These are phyloP conservation scores for Dasyurus viverrinus DNA, from an alignment of 2,113 vertebrate genomes.

Conservation along the genomic window DNA sequence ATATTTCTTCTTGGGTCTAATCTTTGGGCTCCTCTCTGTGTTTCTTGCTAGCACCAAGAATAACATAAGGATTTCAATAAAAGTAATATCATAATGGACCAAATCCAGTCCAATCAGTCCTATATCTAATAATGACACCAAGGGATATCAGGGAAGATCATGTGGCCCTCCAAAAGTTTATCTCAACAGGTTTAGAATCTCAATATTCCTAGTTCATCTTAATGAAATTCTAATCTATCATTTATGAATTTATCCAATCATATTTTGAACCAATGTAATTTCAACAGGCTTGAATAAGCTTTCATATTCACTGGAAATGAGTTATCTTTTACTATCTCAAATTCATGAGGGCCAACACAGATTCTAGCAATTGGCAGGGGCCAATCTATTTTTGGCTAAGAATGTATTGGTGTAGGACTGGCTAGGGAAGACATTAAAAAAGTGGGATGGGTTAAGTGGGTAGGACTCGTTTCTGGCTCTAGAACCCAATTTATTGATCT, in stretches of 20 bases:
- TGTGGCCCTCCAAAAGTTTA: neutral
- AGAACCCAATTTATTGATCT: neutral
- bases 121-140: neutral
- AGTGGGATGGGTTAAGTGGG: neutral
- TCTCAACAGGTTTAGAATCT: neutral
- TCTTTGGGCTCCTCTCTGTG: constrained; percentile 1
- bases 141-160: neutral
- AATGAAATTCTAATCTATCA: neutral
- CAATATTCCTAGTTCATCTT: neutral
- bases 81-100: neutral
- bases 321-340: neutral
- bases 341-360: neutral
- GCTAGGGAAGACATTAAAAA: neutral
- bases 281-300: neutral
- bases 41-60: neutral
- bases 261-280: neutral
- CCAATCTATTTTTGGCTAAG: neutral
- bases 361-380: neutral
- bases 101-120: neutral
- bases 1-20: neutral
- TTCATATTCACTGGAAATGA: neutral
- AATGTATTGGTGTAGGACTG: neutral
- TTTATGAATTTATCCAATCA: neutral
- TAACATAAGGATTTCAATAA: neutral
- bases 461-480: neutral